Percentiles rank a stretch among this genome's conserved stretches.
Conservation (phyloP, 2,888 invertebrate species). For the Magallana nippona region DNA sequence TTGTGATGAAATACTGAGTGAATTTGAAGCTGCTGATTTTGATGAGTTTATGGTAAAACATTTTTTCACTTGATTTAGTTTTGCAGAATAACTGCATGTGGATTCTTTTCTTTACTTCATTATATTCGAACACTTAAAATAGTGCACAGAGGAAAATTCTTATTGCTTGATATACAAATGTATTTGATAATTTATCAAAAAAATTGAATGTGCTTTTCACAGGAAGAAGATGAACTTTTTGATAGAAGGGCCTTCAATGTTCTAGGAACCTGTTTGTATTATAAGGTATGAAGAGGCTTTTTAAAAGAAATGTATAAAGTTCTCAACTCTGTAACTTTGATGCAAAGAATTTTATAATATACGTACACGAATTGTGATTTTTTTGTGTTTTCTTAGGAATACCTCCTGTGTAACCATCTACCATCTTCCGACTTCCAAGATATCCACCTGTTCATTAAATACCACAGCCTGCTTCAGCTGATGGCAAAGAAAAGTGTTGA, state of each 20-base stretch:
- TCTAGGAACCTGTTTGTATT: constrained; percentile 81
- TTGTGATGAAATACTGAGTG: constrained; percentile 91
- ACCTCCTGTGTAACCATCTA: constrained; percentile 89
- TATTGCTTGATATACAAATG: background rate
- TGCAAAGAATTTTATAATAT: too few relatives aligned
- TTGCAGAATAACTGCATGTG: background rate
- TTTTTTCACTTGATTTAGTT: background rate
- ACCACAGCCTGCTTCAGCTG: constrained; percentile 86
- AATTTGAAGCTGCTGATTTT: constrained; percentile 94
- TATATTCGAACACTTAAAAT: too few relatives aligned
- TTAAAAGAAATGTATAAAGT: too few relatives aligned
- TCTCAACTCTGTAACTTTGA: too few relatives aligned
- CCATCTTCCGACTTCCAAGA: constrained; percentile 87
- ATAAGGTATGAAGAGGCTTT: constrained; percentile 67
- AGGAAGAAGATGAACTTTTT: constrained; percentile 76
- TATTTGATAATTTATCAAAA: background rate
- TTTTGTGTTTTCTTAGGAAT: constrained; percentile 81
- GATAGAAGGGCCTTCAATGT: constrained; percentile 87
- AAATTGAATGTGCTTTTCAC: constrained; percentile 34
- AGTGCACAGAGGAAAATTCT: too few relatives aligned
- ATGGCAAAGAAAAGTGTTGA: constrained; percentile 68
- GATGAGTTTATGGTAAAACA: constrained; percentile 85
- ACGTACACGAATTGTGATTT: background rate
- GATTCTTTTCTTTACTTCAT: too few relatives aligned
- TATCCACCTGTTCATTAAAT: constrained; percentile 87